These are phyloP conservation scores for Notodonta dromedarius DNA, from an alignment of 2,888 invertebrate species.

Conservation along the genomic window DNA sequence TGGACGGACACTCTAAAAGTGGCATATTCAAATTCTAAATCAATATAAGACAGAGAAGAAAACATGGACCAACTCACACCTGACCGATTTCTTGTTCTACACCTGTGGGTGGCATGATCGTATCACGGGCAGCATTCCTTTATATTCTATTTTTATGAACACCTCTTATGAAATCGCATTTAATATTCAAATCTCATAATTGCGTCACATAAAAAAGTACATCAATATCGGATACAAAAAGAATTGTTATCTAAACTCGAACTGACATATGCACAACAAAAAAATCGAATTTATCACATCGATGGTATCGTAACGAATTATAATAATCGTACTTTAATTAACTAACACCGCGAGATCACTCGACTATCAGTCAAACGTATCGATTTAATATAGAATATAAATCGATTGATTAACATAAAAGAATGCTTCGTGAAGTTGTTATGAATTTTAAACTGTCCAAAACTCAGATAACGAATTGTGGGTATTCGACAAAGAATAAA, in stretches of 20 bases:
- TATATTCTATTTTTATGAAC: conserved; percentile 4
- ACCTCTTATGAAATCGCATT: conserved; percentile 2
- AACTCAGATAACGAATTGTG: conserved; percentile 29
- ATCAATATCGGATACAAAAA: conserved; percentile 20
- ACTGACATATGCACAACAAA: conserved; percentile 43
- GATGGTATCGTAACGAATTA: conserved; percentile 39
- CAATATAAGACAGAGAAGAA: too few species aligned
- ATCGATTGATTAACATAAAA: conserved; percentile 49
- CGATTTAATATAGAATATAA: conserved; percentile 50
- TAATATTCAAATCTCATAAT: conserved; percentile 3
- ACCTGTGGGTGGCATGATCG: neutral
- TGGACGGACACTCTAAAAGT: too few species aligned
- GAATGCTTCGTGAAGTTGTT: conserved; percentile 35
- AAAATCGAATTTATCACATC: conserved; percentile 36
- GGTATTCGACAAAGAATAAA: conserved; percentile 33
- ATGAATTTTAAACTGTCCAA: conserved; percentile 41
- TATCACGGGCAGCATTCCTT: neutral
- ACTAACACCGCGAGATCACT: conserved; percentile 36
- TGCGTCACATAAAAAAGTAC: neutral
- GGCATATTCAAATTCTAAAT: too few species aligned
- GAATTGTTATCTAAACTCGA: conserved; percentile 43
- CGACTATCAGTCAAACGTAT: conserved; percentile 37
- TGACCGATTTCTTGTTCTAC: neutral
- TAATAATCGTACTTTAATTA: conserved; percentile 50
- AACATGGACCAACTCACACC: neutral